phyloP scores from a whole-genome alignment of 2,797 vertebrate species.

The Falco cherrug region DNA sequence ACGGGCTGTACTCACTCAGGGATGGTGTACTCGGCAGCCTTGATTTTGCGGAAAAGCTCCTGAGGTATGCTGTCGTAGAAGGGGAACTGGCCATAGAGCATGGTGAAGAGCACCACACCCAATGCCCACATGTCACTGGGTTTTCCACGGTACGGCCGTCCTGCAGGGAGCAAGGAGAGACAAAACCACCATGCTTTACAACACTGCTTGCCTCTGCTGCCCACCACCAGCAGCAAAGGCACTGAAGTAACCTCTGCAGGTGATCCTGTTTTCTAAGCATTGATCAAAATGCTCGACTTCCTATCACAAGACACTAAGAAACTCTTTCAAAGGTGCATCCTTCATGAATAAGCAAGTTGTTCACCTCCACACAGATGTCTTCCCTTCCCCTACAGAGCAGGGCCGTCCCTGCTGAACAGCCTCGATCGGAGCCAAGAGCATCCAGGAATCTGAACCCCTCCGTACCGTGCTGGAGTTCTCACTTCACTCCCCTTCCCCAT shows the following conservation, averaged over 20 bases:
- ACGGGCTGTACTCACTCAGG: slow-evolving; percentile 88
- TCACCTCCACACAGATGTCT: not conserved
- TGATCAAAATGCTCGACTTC: rapidly evolving
- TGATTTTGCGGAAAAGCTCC: slow-evolving; percentile 99
- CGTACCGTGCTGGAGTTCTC: not conserved
- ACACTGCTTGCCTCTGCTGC: not conserved
- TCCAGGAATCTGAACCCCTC: rapidly evolving
- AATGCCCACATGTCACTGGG: slow-evolving; percentile 99
- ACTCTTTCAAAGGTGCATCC: not conserved
- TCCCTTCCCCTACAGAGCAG: not conserved
- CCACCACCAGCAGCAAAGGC: not conserved
- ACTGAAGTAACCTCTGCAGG: not conserved
- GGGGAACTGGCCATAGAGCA: slow-evolving; percentile 99
- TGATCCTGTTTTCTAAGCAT: not conserved
- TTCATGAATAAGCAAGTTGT: rapidly evolving
- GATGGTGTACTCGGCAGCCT: slow-evolving; percentile 98
- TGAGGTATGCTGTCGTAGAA: slow-evolving; percentile 99
- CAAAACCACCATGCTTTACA: not conserved
- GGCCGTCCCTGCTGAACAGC: not conserved
- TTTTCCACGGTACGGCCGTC: slow-evolving; percentile 95
- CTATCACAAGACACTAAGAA: rapidly evolving
- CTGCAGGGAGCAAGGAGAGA: slow-evolving; percentile 67
- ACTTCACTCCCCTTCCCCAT: rapidly evolving
- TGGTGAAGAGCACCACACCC: slow-evolving; percentile 97
- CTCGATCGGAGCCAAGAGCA: not conserved